Evolutionary conservation across 1,140 invertebrate species (phyloP).

Genomic region (Euwallacea similis): DNA sequence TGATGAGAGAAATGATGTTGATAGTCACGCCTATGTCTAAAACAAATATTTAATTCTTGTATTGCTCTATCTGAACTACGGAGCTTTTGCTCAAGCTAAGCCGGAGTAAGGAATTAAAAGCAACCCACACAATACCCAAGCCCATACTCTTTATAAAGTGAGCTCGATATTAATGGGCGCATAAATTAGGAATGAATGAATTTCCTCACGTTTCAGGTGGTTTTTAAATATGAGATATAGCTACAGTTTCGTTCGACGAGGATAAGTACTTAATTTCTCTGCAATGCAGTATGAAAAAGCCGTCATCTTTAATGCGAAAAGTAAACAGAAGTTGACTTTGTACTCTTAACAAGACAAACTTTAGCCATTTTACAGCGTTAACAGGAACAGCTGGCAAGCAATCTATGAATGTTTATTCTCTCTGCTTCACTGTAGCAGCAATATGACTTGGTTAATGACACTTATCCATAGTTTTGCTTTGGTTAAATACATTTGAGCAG

Average conservation of each 20-base stretch:
- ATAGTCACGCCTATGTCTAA: too few species aligned
- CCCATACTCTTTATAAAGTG: not conserved
- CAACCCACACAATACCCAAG: conserved; percentile 11
- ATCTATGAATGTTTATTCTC: conserved; percentile 4
- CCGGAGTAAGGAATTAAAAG: conserved; percentile 4
- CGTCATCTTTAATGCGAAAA: conserved; percentile 6
- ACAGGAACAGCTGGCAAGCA: conserved; percentile 1
- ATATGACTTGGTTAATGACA: too few species aligned
- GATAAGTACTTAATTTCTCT: not conserved
- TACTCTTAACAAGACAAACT: conserved; percentile 12
- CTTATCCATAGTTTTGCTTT: too few species aligned
- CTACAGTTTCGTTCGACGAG: conserved; percentile 10
- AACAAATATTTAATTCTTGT: too few species aligned
- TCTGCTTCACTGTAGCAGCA: not conserved
- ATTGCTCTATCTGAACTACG: too few species aligned
- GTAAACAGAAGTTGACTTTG: not conserved
- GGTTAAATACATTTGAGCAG: too few species aligned
- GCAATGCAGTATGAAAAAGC: not conserved
- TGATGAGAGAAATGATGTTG: too few species aligned
- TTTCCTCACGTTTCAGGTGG: conserved; percentile 17
- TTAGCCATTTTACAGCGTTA: not conserved
- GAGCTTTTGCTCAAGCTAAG: too few species aligned
- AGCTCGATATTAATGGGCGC: conserved; percentile 7
- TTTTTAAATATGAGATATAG: conserved; percentile 8
- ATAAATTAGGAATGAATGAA: conserved; percentile 19